Base-by-base conservation (phyloP, 2,888 invertebrate genomes). In the Allygus modestus region DNA sequence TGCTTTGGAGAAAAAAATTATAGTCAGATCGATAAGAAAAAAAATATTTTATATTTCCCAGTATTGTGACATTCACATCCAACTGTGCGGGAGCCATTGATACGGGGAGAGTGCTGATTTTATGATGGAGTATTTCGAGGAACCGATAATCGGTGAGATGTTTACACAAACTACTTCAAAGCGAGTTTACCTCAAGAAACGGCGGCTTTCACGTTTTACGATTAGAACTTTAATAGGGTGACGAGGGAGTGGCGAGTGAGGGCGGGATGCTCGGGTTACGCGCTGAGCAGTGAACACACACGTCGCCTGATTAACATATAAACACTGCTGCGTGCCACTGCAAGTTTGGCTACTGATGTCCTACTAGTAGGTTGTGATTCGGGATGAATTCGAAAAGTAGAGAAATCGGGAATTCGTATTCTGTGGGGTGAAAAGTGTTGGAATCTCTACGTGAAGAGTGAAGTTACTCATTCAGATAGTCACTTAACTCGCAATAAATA, bases 161-260 rank as follows among this genome's bases (percentile, higher is more conserved):
- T 79, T 79, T 79, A 58, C 79, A 11, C n/a, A n/a, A n/a, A n/a
- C 20, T 31, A 79, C 79, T 79, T 79, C 79, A 79, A 79, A 58
- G 79, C 20, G 79, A 79, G 79, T 79, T 79, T 79, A 79, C 79
- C 58, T 58, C 79, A 31, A 65, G 51, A 51, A 43, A 28, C 28
- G 51, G 17, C 28, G 77, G 77, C 77, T 51, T 73, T 77, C 31
- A 51, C 77, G 43, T 43, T 77, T 77, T 46, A 79, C 79, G 58
- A 33, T 79, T 58, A 33, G 26, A 58, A 37, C 5, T 28, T 79
- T 51, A 12, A 79, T 51, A n/a, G 58, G 20, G 79, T 20, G 79
- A 31, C 23, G 51, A 51, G 28, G n/a, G 51, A 69, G 69, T 69
- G 69, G n/a, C n/a, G n/a, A n/a, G 37, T 17, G 37, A 5, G 37